These are phyloP conservation scores for Macroglossus sobrinus DNA, from an alignment of 2,113 vertebrate genomes.

Conservation along the genomic window DNA sequence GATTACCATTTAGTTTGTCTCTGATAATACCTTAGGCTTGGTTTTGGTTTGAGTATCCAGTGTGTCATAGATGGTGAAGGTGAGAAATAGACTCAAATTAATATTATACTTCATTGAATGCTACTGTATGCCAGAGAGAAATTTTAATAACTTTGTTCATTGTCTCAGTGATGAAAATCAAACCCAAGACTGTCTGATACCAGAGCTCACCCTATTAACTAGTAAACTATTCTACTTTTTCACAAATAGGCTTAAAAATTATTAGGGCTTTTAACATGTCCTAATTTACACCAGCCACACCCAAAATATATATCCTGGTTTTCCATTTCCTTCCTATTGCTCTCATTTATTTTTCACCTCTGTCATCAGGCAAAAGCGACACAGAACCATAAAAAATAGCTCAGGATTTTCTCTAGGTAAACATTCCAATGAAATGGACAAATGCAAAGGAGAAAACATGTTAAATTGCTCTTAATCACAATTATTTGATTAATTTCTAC, in stretches of 20 bases:
- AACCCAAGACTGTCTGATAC: neutral
- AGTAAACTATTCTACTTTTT: neutral
- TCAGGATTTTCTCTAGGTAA: neutral
- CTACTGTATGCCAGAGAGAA: neutral
- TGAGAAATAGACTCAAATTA: neutral
- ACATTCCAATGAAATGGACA: neutral
- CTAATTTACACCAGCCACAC: neutral
- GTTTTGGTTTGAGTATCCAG: neutral
- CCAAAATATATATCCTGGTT: neutral
- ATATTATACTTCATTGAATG: neutral
- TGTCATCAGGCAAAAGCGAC: neutral
- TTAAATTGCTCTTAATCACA: neutral
- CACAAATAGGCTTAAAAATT: neutral
- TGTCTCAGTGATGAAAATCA: neutral
- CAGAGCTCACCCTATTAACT: neutral
- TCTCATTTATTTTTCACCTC: neutral
- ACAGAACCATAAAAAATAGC: neutral
- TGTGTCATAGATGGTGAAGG: neutral
- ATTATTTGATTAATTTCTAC: neutral
- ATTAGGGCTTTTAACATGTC: neutral
- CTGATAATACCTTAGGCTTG: neutral
- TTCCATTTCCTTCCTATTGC: neutral
- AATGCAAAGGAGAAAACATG: neutral
- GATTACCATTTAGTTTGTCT: neutral
- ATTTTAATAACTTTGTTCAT: neutral